These are phyloP conservation scores for Holacanthus passer DNA, from an alignment of 2,113 vertebrate species.

Conservation along the genomic window DNA sequence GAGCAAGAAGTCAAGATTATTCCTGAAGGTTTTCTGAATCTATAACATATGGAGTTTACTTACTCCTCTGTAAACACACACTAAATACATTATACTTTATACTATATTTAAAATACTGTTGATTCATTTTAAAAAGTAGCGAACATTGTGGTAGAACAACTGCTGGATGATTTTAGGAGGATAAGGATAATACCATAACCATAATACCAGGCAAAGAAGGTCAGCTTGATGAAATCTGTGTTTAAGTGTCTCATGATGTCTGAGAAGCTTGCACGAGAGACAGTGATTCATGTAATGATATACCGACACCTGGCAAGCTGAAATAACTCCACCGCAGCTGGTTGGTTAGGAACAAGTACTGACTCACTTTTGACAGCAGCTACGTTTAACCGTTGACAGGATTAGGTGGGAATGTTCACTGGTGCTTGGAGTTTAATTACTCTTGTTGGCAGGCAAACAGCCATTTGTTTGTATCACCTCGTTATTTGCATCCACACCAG, in stretches of 20 bases:
- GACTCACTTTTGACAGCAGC: background rate
- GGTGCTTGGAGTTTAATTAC: slow-evolving; percentile 26
- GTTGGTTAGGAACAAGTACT: too few species aligned
- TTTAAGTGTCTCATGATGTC: slow-evolving; percentile 42
- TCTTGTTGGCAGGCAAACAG: slow-evolving; percentile 10
- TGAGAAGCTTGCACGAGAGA: slow-evolving; percentile 39
- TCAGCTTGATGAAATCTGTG: slow-evolving; percentile 28
- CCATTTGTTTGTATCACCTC: background rate
- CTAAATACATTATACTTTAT: too few species aligned
- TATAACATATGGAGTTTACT: background rate
- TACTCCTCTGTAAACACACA: background rate
- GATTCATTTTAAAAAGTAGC: background rate
- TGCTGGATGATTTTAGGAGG: slow-evolving; percentile 10
- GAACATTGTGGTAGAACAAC: background rate
- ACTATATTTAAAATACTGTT: background rate
- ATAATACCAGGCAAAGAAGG: slow-evolving; percentile 11
- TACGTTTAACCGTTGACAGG: slow-evolving; percentile 23
- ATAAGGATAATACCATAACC: slow-evolving; percentile 45
- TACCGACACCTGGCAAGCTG: background rate
- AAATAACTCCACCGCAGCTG: background rate
- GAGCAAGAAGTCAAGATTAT: background rate
- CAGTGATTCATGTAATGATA: slow-evolving; percentile 11
- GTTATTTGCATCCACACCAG: background rate
- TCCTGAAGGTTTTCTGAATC: background rate
- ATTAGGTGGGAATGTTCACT: slow-evolving; percentile 37